Evolutionary conservation across 2,888 invertebrate species (phyloP).

Genomic region (Drosophila mulleri): DNA sequence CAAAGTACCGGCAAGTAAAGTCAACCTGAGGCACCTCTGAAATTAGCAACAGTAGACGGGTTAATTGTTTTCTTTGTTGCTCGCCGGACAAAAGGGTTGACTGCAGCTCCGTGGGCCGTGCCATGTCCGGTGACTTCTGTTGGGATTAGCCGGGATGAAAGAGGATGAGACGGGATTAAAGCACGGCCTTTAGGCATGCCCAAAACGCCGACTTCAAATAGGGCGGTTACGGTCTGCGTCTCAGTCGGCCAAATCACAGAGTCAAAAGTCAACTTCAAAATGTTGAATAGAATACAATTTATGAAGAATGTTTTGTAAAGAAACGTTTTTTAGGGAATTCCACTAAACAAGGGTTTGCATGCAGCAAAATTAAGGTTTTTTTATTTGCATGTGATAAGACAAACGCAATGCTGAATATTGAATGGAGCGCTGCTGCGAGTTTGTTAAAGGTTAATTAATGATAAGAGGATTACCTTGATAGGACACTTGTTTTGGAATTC

Average conservation of each 20-base stretch:
- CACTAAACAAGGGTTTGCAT: not conserved
- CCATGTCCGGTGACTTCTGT: conserved; percentile 73
- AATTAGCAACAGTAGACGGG: conserved; percentile 81
- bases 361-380: not conserved
- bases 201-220: conserved; percentile 17
- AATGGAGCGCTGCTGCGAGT: too few relatives aligned
- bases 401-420: too few relatives aligned
- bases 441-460: too few relatives aligned
- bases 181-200: conserved; percentile 24
- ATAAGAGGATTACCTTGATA: too few relatives aligned
- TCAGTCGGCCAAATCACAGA: conserved; percentile 15
- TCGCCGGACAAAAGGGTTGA: conserved; percentile 68
- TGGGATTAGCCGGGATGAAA: conserved; percentile 80
- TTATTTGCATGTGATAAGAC: not conserved
- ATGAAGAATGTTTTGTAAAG: not conserved
- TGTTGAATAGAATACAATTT: not conserved
- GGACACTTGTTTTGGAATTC: too few relatives aligned
- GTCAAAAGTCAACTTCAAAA: conserved; percentile 45
- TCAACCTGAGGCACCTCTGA: conserved; percentile 54
- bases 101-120: conserved; percentile 52
- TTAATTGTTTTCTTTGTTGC: conserved; percentile 62
- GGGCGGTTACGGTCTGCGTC: conserved; percentile 15
- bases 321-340: not conserved
- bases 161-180: conserved; percentile 75
- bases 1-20: conserved; percentile 45